These are phyloP conservation scores for Clitarchus hookeri DNA, from an alignment of 2,888 invertebrate species.

Conservation along the genomic window DNA sequence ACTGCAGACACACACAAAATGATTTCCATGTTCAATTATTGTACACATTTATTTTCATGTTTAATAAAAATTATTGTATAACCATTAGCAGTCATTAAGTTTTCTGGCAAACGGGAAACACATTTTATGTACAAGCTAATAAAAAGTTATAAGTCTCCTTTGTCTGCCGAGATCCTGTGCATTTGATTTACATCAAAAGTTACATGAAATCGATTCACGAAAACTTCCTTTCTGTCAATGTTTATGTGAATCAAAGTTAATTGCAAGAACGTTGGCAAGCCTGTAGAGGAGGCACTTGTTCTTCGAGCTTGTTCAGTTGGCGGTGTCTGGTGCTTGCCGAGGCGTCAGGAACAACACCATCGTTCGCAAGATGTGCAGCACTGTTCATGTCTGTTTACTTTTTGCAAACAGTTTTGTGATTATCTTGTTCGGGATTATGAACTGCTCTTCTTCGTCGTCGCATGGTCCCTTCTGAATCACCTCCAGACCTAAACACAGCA, in stretches of 20 bases:
- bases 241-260: not conserved
- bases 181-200: too few relatives aligned
- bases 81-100: too few relatives aligned
- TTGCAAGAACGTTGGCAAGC: not conserved
- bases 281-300: not conserved
- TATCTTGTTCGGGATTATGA: not conserved
- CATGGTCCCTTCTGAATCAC: conserved; percentile 21
- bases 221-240: not conserved
- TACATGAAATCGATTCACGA: not conserved
- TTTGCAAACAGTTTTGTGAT: not conserved
- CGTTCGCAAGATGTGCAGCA: not conserved
- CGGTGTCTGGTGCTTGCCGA: not conserved
- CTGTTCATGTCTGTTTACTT: not conserved
- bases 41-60: too few relatives aligned
- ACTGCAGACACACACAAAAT: too few relatives aligned
- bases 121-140: too few relatives aligned
- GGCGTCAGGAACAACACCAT: too few relatives aligned
- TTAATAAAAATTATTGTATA: too few relatives aligned
- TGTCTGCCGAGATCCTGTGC: too few relatives aligned
- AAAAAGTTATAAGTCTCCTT: too few relatives aligned
- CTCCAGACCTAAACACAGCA: conserved; percentile 19
- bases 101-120: too few relatives aligned
- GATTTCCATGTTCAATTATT: too few relatives aligned
- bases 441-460: conserved; percentile 3
- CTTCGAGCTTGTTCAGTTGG: too few relatives aligned